Conservation (phyloP, 2,113 vertebrate genomes). For the Leptobrachium ailaonicum region DNA sequence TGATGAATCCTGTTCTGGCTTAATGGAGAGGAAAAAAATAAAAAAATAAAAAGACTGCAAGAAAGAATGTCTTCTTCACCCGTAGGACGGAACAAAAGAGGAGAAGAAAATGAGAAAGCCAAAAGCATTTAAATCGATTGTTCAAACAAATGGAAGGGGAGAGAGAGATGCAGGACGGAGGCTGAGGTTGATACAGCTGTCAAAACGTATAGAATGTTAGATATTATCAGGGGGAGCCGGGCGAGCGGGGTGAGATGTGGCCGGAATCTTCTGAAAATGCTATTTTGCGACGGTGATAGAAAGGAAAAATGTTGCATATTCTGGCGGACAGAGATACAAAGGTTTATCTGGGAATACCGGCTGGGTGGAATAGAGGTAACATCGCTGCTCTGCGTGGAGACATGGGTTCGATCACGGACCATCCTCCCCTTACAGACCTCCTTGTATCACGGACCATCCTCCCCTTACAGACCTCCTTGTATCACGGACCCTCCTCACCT, state of each 20-base stretch:
- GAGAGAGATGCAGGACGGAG: conserved; percentile 1
- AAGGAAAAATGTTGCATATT: conserved; percentile 1
- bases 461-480: too few relatives aligned
- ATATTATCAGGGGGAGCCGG: conserved; percentile 28
- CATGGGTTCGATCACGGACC: too few relatives aligned
- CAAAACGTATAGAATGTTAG: conserved; percentile 39
- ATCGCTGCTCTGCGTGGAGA: too few relatives aligned
- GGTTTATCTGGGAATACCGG: too few relatives aligned
- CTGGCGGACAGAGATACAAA: too few relatives aligned
- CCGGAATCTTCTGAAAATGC: conserved; percentile 15
- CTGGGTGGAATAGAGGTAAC: too few relatives aligned
- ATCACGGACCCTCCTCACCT: too few relatives aligned
- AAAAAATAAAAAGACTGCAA: conserved; percentile 12
- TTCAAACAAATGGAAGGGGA: conserved; percentile 31
- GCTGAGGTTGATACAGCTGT: conserved; percentile 35
- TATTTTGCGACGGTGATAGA: not conserved
- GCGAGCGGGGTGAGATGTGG: conserved; percentile 11
- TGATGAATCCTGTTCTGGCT: conserved; percentile 45
- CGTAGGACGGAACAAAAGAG: conserved; percentile 21
- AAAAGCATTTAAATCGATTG: conserved; percentile 47
- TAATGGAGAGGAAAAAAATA: conserved; percentile 33
- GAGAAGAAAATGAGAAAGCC: conserved; percentile 41
- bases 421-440: too few relatives aligned
- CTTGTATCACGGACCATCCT: too few relatives aligned
- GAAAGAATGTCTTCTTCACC: not conserved